Conservation (phyloP, 1,140 invertebrate genomes). For the Trypoxylus dichotomus region DNA sequence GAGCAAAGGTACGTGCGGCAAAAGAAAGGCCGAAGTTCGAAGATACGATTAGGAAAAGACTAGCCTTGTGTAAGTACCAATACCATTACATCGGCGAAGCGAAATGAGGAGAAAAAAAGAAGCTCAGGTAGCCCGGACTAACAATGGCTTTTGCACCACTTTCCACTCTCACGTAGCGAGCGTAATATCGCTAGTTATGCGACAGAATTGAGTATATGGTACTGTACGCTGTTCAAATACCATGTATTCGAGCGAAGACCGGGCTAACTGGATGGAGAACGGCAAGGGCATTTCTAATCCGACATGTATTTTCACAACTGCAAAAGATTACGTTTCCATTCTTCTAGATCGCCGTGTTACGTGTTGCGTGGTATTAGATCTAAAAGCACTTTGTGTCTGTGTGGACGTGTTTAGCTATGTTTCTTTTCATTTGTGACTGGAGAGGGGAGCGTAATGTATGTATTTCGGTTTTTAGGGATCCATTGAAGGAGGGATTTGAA, state of each 20-base stretch:
- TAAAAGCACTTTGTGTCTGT: not conserved
- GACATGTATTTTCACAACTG: slow-evolving; percentile 22
- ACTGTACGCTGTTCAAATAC: not conserved
- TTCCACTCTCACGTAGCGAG: not conserved
- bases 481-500: not conserved
- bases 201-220: not conserved
- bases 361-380: slow-evolving; percentile 9
- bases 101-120: not conserved
- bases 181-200: slow-evolving; percentile 19
- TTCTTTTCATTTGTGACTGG: not conserved
- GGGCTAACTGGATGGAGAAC: not conserved
- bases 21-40: slow-evolving; percentile 5
- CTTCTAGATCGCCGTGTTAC: not conserved
- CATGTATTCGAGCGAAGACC: not conserved
- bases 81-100: not conserved
- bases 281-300: slow-evolving; percentile 7
- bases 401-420: not conserved
- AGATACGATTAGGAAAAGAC: not conserved
- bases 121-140: not conserved
- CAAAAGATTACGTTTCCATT: slow-evolving; percentile 16
- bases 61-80: not conserved
- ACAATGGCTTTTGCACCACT: not conserved
- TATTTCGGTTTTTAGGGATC: not conserved
- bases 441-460: not conserved
- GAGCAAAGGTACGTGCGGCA: not conserved